These are phyloP conservation scores for Phylloscopus trochiloides DNA, from an alignment of 2,113 vertebrate species.

Conservation along the genomic window DNA sequence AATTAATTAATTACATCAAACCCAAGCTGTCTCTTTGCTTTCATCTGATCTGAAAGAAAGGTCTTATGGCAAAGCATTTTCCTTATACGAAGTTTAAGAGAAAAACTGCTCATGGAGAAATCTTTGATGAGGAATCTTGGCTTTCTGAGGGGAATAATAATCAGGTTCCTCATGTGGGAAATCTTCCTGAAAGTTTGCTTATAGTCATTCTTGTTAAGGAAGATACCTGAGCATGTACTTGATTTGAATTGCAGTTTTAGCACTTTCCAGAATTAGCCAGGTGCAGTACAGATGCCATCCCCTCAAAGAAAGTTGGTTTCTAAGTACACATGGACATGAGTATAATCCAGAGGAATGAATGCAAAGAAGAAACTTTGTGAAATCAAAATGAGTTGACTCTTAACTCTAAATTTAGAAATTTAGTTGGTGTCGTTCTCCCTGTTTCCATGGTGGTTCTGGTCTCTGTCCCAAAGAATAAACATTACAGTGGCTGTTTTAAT, in stretches of 20 bases:
- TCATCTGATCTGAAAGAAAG: background rate
- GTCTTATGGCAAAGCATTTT: background rate
- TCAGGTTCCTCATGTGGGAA: background rate
- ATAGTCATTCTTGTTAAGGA: background rate
- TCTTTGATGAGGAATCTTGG: no score
- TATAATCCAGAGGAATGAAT: background rate
- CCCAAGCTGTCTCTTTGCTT: background rate
- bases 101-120: background rate
- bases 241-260: background rate
- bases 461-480: background rate
- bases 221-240: background rate
- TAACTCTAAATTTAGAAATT: background rate
- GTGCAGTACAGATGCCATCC: background rate
- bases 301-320: background rate
- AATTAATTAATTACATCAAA: background rate
- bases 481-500: background rate
- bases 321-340: background rate
- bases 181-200: background rate
- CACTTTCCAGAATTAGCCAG: background rate
- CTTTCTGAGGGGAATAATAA: background rate
- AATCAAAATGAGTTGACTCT: background rate
- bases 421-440: rapidly evolving
- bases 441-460: background rate
- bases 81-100: background rate
- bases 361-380: background rate